Percentiles rank a stretch among this genome's conserved stretches.
These are phyloP conservation scores for Liopterus haemorrhoidalis DNA, from an alignment of 2,888 invertebrate species.

Conservation along the genomic window DNA sequence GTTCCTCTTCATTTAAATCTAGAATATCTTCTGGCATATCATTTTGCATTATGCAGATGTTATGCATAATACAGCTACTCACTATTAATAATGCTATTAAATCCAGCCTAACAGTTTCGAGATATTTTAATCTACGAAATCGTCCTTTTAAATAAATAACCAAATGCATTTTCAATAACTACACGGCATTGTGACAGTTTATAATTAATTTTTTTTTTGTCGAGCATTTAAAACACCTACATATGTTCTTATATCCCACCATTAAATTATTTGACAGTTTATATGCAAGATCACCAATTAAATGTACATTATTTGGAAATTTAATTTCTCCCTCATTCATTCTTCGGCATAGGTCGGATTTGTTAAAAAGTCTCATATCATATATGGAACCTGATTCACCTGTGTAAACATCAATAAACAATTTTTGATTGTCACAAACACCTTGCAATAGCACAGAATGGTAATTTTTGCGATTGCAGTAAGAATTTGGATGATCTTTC, in stretches of 20 bases:
- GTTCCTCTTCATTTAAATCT: not conserved
- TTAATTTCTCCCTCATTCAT: slow-evolving; percentile 18
- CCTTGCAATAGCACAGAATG: slow-evolving; percentile 20
- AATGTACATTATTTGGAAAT: slow-evolving; percentile 17
- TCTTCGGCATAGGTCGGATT: slow-evolving; percentile 25
- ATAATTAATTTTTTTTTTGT: slow-evolving; percentile 12
- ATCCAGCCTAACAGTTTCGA: slow-evolving; percentile 3
- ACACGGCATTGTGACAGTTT: slow-evolving; percentile 8
- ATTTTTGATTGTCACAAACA: slow-evolving; percentile 27
- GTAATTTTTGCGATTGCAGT: slow-evolving; percentile 16
- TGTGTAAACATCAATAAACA: slow-evolving; percentile 28
- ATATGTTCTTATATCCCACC: slow-evolving; percentile 18
- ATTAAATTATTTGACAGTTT: slow-evolving; percentile 9
- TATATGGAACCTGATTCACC: slow-evolving; percentile 29
- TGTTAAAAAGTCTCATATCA: slow-evolving; percentile 25
- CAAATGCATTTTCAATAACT: slow-evolving; percentile 11
- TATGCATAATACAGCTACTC: slow-evolving; percentile 6
- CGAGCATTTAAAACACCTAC: slow-evolving; percentile 9
- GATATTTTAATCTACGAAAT: slow-evolving; percentile 2
- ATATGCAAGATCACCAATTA: slow-evolving; percentile 20
- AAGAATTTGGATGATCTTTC: slow-evolving; percentile 10
- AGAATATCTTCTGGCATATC: not conserved
- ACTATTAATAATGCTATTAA: slow-evolving; percentile 6
- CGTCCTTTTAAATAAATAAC: slow-evolving; percentile 5
- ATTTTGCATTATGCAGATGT: slow-evolving; percentile 1